Percentiles rank a stretch among this genome's conserved stretches.
These are phyloP conservation scores for Podarcis siculus DNA, from an alignment of 2,797 vertebrate genomes.

Conservation along the genomic window DNA sequence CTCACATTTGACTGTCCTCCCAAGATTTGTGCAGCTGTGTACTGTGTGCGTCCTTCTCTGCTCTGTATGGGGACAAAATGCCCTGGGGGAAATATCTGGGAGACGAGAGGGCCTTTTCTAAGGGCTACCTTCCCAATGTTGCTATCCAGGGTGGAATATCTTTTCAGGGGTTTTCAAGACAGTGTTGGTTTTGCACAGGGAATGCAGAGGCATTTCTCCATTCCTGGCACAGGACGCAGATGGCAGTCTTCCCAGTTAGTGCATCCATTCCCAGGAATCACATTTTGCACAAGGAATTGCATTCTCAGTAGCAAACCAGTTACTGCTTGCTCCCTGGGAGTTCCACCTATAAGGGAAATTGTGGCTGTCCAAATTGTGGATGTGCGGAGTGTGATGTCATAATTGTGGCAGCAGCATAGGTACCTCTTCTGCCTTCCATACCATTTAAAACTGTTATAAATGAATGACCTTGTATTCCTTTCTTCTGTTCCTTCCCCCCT, in stretches of 20 bases:
- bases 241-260: background rate
- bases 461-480: too few species aligned
- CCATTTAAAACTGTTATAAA: background rate
- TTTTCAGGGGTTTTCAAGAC: background rate
- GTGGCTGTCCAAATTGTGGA: background rate
- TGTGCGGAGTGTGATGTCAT: background rate
- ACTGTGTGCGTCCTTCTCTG: background rate
- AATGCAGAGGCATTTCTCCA: background rate
- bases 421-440: too few species aligned
- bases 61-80: background rate
- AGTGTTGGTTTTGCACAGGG: background rate
- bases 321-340: background rate
- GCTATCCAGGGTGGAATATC: too few species aligned
- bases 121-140: background rate
- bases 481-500: background rate
- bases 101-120: background rate
- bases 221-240: background rate
- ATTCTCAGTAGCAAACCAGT: background rate
- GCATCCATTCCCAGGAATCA: background rate
- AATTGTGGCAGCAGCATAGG: background rate
- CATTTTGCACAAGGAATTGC: background rate
- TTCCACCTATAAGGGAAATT: too few species aligned
- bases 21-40: background rate
- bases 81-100: background rate
- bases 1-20: conserved; percentile 16